These are phyloP conservation scores for Oreochromis grahami DNA, from an alignment of 2,797 vertebrate species.

Conservation along the genomic window DNA sequence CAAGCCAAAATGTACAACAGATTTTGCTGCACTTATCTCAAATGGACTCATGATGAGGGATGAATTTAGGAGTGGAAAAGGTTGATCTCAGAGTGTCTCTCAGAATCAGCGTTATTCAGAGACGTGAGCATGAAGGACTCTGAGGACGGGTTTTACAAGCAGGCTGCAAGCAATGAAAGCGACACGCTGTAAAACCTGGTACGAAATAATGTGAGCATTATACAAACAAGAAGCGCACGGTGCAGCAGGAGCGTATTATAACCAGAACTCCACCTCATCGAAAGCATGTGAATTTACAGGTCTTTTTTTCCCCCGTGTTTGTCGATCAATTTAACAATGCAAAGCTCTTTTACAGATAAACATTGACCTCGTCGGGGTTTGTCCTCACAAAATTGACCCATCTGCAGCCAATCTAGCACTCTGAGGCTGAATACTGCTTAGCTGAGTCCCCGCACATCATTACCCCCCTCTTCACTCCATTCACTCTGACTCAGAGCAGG, in stretches of 20 bases:
- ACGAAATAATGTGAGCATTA: conserved; percentile 23
- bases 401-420: conserved; percentile 38
- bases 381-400: conserved; percentile 45
- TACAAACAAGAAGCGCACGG: conserved; percentile 18
- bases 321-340: conserved; percentile 47
- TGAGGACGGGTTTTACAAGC: conserved; percentile 31
- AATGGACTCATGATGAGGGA: conserved; percentile 48
- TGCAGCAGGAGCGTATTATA: not conserved
- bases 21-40: conserved; percentile 56
- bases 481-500: conserved; percentile 49
- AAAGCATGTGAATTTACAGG: conserved; percentile 6
- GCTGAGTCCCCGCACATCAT: conserved; percentile 60
- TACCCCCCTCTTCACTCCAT: conserved; percentile 59
- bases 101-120: conserved; percentile 9
- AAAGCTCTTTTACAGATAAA: conserved; percentile 38
- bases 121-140: conserved; percentile 28
- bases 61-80: conserved; percentile 39
- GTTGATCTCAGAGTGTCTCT: conserved; percentile 30
- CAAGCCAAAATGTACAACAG: conserved; percentile 48
- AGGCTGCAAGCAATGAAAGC: conserved; percentile 14
- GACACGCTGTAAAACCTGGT: conserved; percentile 10
- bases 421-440: conserved; percentile 38
- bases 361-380: conserved; percentile 28
- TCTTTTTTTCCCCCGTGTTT: conserved; percentile 32
- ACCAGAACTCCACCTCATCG: not conserved